Base-by-base conservation (phyloP, 2,797 vertebrate genomes). In the Eremophila alpestris region DNA sequence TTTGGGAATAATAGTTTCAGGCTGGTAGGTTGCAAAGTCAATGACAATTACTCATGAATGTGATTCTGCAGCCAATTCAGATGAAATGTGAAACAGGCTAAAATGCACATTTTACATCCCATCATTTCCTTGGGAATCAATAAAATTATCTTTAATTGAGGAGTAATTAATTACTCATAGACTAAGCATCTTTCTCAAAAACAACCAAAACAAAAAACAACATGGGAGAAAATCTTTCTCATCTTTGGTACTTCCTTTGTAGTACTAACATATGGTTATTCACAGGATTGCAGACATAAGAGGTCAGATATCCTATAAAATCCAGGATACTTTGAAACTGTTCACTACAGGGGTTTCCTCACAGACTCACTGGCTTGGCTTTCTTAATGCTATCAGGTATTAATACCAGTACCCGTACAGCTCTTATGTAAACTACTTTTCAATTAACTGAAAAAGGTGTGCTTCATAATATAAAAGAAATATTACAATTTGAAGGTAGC, bases 311-410 rank as follows among this genome's bases (percentile, higher is more conserved):
- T 73, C 62, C 23, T 45, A 49, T 43, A 63, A 84, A 83, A 79
- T 74, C 70, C 43, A 70, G 63, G 79, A 79, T 56, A 69, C 29
- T 60, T 86, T 3, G 1, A 29, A 90, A 64, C 18, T 38, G 19
- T 43, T 93, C 40, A 45, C 30, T 17, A 34, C 5, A 69, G 27
- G 38, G 78, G 12, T 49, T 67, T 78, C 52, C 43, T 16, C n/a
- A 81, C 45, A 84, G 30, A 84, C 41, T 59, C 92, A 91, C 74
- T 94, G 90, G 92, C 83, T 95, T 88, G 90, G 90, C 45, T 92
- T 92, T 89, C 68, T 46, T 90, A 95, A 95, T 90, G 88, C 78
- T 74, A 49, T 92, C 81, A 89, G 80, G 45, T 55, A 81, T 81
- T 86, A 86, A 89, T 65, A 93, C 18, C 24, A 83, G 46, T 41